phyloP scores from a whole-genome alignment of 2,888 invertebrate species.

The Acleris literana region DNA sequence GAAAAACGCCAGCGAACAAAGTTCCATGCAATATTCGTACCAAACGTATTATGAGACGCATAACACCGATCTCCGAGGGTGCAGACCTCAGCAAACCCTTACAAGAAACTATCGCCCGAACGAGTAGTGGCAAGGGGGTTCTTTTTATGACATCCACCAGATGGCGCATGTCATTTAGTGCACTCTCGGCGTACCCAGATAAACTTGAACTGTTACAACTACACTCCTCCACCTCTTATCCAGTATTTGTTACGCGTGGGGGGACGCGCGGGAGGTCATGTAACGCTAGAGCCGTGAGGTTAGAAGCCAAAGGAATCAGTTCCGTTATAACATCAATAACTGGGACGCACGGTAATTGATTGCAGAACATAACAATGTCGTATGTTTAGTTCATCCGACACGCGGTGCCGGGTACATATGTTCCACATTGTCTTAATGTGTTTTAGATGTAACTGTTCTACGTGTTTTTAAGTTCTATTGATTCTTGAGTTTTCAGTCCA shows the following conservation, averaged over 20 bases:
- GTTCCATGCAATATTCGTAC: background rate
- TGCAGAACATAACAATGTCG: conserved; percentile 73
- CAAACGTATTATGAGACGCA: conserved; percentile 18
- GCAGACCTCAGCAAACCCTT: conserved; percentile 52
- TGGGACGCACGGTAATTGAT: conserved; percentile 67
- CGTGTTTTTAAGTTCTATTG: background rate
- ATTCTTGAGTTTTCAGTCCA: no score
- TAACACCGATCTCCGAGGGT: conserved; percentile 17
- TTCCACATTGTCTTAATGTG: background rate
- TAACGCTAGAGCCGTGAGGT: conserved; percentile 59
- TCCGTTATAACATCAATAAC: conserved; percentile 72
- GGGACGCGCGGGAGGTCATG: conserved; percentile 44
- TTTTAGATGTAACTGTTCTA: background rate
- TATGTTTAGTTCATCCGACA: conserved; percentile 58
- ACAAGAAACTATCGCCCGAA: conserved; percentile 77
- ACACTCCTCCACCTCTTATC: conserved; percentile 32
- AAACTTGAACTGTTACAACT: conserved; percentile 45
- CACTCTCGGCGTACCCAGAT: conserved; percentile 58
- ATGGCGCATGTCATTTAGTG: conserved; percentile 79
- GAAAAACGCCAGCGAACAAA: background rate
- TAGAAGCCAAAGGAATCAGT: conserved; percentile 78
- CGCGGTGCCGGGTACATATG: conserved; percentile 30
- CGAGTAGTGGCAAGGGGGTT: conserved; percentile 69
- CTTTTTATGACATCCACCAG: conserved; percentile 77
- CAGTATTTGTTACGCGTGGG: conserved; percentile 3